Base-by-base conservation (phyloP, 2,113 vertebrate species). In the Drymodes brunneopygia region DNA sequence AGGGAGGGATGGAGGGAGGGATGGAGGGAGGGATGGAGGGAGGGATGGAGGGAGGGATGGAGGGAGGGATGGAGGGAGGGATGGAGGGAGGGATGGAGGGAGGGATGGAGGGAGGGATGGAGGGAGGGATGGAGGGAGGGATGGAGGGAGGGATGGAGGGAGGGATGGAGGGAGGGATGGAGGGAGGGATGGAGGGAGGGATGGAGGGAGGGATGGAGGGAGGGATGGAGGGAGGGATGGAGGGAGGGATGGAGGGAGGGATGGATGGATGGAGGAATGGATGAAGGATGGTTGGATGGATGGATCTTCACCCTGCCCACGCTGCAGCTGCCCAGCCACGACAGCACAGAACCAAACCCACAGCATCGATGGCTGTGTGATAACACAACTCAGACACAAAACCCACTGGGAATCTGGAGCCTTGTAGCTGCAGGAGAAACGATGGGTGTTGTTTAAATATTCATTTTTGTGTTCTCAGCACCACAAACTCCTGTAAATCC, bases 361-460 rank as follows among this genome's bases (percentile, higher is more conserved):
- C 31, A 38, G 61, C 61, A 61, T 42, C 82, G 54, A 24, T 31
- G 80, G 80, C 81, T 62, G 20, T 62, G 82, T 60, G 81, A 77
- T 83, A 93, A 86, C 70, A 50, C 67, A 94, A 84, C 92, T 54
- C 86, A n/a, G 47, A 91, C 60, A 64, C 89, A 86, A 86, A 93
- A 93, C 67, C 92, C 67, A 67, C 45, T 57, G 94, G 88, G 81
- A 79, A 71, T 44, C 4, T 17, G 35, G 80, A 58, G 56, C 54
- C 72, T 65, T 67, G 45, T 15, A 28, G 66, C 24, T 21, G n/a
- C 70, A 70, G 64, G 84, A 95, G 85, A 70, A 93, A 29, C 10
- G 8, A 54, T 45, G 9, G 13, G 50, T 38, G 61, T 23, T 92
- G 88, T 69, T 93, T 64, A 93, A 97, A 86, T 40, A 79, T 44